Evolutionary conservation across 2,797 vertebrate genomes (phyloP), one percentile per base, ranked within the genome.

Genomic region (Falco rusticolus): DNA sequence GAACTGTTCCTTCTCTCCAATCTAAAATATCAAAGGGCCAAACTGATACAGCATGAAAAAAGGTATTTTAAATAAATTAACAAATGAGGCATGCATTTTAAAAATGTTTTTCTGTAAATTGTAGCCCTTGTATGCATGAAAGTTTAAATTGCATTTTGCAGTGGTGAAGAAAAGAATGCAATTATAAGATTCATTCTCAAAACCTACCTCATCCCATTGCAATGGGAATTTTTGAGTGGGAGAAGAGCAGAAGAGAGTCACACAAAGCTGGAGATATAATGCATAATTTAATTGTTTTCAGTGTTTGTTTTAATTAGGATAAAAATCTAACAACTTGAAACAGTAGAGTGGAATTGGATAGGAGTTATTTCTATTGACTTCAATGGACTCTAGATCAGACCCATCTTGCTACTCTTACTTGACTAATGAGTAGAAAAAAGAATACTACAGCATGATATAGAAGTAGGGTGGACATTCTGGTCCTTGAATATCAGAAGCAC

Each of bases 241-340:
- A 71, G 19, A 86, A 68, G 19, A 84, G 63, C 6, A 71, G 39
- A 93, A 92, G 9, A 6, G 16, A 76, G 26, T 39, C n/a, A 63
- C 1, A 9, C 16, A 89, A 80, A 78, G 14, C 29, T 16, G 71
- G n/a, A 78, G 41, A 65, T 71, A 25, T 19, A 69, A 64, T 39
- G 24, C 41, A 26, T 69, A 41, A 77, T 60, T 50, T 77, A 77
- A 72, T 77, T 83, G 29, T 64, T 86, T 81, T 77, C 59, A 70
- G 59, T n/a, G 41, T 43, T 84, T 91, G 39, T 71, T 93, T 95
- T 75, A 93, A 54, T 91, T 70, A 51, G 28, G 45, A 83, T 91
- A 76, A 95, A 94, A 93, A 33, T 22, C 14, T 61, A 68, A 81
- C 7, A 4, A 87, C 17, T n/a, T 68, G 79, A 89, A 90, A 83